phyloP scores from a whole-genome alignment of 2,113 vertebrate species.

The Nothocercus julius region DNA sequence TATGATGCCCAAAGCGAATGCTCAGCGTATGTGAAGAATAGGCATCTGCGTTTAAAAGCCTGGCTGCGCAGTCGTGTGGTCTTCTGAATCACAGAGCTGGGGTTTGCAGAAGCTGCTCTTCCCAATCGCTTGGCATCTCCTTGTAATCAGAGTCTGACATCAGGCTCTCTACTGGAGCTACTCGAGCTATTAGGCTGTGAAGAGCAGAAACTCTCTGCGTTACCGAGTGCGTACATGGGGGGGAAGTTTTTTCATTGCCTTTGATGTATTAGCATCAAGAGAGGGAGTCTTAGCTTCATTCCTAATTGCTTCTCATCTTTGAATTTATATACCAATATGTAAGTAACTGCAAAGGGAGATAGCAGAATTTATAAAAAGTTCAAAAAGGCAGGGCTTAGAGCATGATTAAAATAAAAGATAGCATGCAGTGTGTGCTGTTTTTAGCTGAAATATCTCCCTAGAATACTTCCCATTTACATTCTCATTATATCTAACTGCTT shows the following conservation, averaged over 20 bases:
- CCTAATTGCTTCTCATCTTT: constrained; percentile 59
- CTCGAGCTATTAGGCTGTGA: constrained; percentile 64
- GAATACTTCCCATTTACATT: constrained; percentile 67
- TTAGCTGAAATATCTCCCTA: constrained; percentile 64
- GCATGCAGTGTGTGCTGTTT: constrained; percentile 44
- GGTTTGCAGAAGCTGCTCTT: constrained; percentile 42
- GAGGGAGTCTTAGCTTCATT: constrained; percentile 48
- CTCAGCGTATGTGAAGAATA: background rate
- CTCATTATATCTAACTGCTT: constrained; percentile 65
- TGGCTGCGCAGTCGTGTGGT: background rate
- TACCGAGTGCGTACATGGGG: background rate
- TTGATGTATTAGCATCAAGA: constrained; percentile 70
- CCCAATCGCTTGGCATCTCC: constrained; percentile 47
- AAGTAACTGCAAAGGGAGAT: constrained; percentile 70
- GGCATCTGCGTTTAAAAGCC: background rate
- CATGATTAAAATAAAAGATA: constrained; percentile 71
- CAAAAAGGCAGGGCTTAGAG: constrained; percentile 66
- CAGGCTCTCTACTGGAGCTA: constrained; percentile 49
- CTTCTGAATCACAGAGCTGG: constrained; percentile 10
- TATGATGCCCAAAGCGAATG: background rate
- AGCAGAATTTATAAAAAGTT: constrained; percentile 69
- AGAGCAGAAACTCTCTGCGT: constrained; percentile 61
- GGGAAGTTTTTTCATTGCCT: constrained; percentile 45
- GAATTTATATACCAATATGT: constrained; percentile 72
- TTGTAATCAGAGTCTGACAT: constrained; percentile 46